Conservation (phyloP, 2,888 invertebrate genomes). For the Azorinus chamasolen region DNA sequence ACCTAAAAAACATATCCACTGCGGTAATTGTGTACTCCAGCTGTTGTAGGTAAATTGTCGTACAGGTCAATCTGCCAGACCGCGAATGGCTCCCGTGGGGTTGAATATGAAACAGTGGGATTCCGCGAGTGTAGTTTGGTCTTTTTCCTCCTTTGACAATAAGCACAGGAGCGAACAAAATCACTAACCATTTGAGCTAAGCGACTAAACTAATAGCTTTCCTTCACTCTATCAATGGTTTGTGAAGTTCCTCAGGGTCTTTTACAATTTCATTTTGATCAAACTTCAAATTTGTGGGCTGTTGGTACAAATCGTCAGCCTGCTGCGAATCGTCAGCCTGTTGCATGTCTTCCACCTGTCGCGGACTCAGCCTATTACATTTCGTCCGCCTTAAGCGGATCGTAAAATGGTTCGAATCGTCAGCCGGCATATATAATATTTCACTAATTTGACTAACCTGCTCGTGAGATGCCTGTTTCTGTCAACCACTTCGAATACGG, state of each 20-base stretch:
- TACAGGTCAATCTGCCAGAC: slow-evolving; percentile 62
- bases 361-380: too few relatives aligned
- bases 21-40: slow-evolving; percentile 40
- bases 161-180: slow-evolving; percentile 20
- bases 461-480: too few relatives aligned
- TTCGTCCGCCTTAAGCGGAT: too few relatives aligned
- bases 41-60: slow-evolving; percentile 44
- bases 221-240: slow-evolving; percentile 46
- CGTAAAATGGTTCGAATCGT: too few relatives aligned
- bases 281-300: slow-evolving; percentile 28
- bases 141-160: slow-evolving; percentile 43
- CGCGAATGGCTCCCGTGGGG: slow-evolving; percentile 45
- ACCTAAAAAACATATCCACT: slow-evolving; percentile 50
- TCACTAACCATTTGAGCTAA: slow-evolving; percentile 26
- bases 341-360: slow-evolving; percentile 40
- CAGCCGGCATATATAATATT: too few relatives aligned
- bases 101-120: slow-evolving; percentile 45
- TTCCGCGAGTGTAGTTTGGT: slow-evolving; percentile 25
- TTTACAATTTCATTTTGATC: slow-evolving; percentile 40
- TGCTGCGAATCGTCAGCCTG: slow-evolving; percentile 36
- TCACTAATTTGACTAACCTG: too few relatives aligned
- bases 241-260: slow-evolving; percentile 49
- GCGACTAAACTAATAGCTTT: slow-evolving; percentile 38
- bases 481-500: too few relatives aligned
- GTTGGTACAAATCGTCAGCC: slow-evolving; percentile 22